Base-by-base conservation (phyloP, 1,140 invertebrate genomes). In the Magallana ariakensis region DNA sequence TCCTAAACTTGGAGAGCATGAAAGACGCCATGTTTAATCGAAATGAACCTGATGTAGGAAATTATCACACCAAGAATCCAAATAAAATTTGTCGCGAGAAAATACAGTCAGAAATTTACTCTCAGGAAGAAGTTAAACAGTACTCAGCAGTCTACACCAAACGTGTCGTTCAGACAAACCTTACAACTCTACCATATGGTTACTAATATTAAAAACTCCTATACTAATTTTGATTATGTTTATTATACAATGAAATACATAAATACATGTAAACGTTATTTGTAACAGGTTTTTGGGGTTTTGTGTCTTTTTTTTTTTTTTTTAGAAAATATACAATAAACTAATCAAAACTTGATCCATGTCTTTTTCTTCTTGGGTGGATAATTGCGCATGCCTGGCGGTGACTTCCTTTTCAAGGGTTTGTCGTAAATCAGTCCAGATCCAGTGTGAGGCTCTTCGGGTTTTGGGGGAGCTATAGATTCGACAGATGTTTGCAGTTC, bases 1-100 rank as follows among this genome's bases (percentile, higher is more conserved):
- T 62, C 4, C 82, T 87, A 13, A 85, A 87, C 70, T 85, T 85
- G 57, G 26, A 87, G 10, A 80, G 58, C 56, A 55, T 87, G 11
- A 85, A 62, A 60, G 54, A 84, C n/a, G 81, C 66, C 13, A 82
- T 87, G 9, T 46, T 86, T 15, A 46, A 55, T 60, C 6, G 56
- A 15, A 15, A 86, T 9, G 46, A 83, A 13, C 26, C 33, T 53
- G 11, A 11, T 10, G 7, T 33, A 33, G 15, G 55, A 0, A 84
- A 83, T 8, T 80, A 80, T 75, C 22, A 62, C 4, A 80, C 57
- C 16, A 26, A 19, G 0, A 87, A 87, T 26, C 15, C 57, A 13
- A 66, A 9, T 9, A 87, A 83, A 54, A 87, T 87, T 33, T 70
- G 57, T 19, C 57, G 85, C 46, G 85, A 87, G 16, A 57, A 81